Evolutionary conservation across 2,888 invertebrate species (phyloP), one percentile per base, ranked within the genome.

Genomic region (Noctua janthe): DNA sequence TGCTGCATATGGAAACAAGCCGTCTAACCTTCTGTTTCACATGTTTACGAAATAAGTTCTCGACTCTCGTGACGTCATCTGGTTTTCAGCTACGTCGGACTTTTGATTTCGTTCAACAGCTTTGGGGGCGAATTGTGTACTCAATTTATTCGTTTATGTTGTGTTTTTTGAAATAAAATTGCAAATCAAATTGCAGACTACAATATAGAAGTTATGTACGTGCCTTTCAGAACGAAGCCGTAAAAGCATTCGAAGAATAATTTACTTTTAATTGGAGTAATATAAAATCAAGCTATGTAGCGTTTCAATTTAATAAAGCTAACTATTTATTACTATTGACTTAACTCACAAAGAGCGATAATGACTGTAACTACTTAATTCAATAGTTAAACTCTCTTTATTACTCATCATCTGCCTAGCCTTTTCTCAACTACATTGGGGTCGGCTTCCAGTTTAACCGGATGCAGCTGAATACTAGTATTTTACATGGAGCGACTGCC

Each of bases 31-130:
- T 81, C 78, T 85, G 83, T 89, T 89, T 83, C 85, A 71, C 86
- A 89, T 89, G 86, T 89, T 88, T 86, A 80, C 73, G 81, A 79
- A 89, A 87, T 84, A 89, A 81, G 87, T 87, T 82, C 67, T 80
- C 66, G 78, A 84, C 84, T 82, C 67, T 78, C 66, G 76, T 87
- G 82, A 87, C 82, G 87, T 87, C 87, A 83, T 89, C 79, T 62
- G 74, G 71, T 74, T 82, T 85, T 79, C 76, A 71, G 74, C 72
- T 54, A 77, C 75, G 73, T 70, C 54, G 51, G 49, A 54, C 66
- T 88, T 88, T 76, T 72, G 85, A 81, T 76, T 85, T 81, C 47
- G 64, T 20, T 47, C 43, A 49, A 72, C 72, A 67, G 66, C 56
- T 85, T 75, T 35, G 29, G 54, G 54, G 54, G 69, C 62, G 54